Evolutionary conservation across 2,888 invertebrate species (phyloP).

Genomic region (Dasysyrphus tricinctus): DNA sequence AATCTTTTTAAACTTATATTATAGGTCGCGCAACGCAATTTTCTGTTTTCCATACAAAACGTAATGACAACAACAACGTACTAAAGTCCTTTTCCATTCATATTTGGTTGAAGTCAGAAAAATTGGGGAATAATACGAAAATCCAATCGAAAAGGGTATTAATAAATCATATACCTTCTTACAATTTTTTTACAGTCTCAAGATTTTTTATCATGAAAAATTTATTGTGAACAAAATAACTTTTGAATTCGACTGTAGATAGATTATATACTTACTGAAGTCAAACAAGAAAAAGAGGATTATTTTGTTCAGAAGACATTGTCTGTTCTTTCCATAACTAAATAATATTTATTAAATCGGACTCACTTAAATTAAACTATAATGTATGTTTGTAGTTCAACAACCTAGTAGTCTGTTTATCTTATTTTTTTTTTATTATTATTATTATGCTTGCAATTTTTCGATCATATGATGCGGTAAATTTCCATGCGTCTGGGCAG

Average conservation of each 20-base stretch:
- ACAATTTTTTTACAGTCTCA: too few relatives aligned
- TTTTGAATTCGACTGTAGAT: slow-evolving; percentile 17
- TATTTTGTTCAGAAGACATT: slow-evolving; percentile 30
- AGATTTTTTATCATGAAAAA: too few relatives aligned
- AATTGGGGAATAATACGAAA: too few relatives aligned
- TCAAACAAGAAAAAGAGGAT: slow-evolving; percentile 36
- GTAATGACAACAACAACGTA: too few relatives aligned
- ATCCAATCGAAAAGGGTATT: too few relatives aligned
- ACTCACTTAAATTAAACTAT: slow-evolving; percentile 60
- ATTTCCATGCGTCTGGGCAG: slow-evolving; percentile 63
- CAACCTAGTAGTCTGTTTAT: slow-evolving; percentile 56
- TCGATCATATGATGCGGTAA: slow-evolving; percentile 39
- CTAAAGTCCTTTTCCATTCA: too few relatives aligned
- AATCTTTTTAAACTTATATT: too few relatives aligned
- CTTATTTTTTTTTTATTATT: slow-evolving; percentile 16
- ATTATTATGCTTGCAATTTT: slow-evolving; percentile 48
- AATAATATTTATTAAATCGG: slow-evolving; percentile 52
- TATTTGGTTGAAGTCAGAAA: too few relatives aligned
- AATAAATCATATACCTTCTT: too few relatives aligned
- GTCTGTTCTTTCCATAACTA: slow-evolving; percentile 43
- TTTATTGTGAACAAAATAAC: background rate
- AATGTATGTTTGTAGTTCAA: slow-evolving; percentile 58
- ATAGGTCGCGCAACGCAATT: too few relatives aligned
- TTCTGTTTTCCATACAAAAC: too few relatives aligned
- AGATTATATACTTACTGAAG: background rate